Percentiles rank a stretch among this genome's conserved stretches.
Evolutionary conservation across 2,113 vertebrate species (phyloP).

Genomic region (Cervus canadensis): DNA sequence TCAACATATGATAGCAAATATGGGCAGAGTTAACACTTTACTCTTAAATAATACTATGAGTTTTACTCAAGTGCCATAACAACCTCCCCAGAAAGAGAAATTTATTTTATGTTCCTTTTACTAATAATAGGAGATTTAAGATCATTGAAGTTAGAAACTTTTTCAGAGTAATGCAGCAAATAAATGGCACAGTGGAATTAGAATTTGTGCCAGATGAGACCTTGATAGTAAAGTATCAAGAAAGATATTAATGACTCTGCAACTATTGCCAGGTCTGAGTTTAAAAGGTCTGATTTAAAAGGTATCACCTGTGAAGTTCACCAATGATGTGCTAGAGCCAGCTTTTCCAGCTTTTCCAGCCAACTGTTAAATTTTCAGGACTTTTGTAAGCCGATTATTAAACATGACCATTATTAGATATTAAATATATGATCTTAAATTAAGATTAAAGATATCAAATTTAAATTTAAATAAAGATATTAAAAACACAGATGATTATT

Average conservation of each 20-base stretch:
- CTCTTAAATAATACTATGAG: background rate
- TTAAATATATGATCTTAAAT: background rate
- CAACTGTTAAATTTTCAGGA: background rate
- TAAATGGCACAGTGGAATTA: background rate
- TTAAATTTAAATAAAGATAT: background rate
- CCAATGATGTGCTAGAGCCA: background rate
- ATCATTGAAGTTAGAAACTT: background rate
- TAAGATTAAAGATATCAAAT: background rate
- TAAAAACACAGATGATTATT: background rate
- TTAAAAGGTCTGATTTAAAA: background rate
- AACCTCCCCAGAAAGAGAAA: background rate
- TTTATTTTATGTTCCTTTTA: background rate
- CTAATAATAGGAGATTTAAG: background rate
- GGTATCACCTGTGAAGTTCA: background rate
- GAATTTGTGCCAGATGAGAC: background rate
- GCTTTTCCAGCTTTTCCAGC: background rate
- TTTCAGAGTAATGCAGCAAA: background rate
- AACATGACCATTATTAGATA: background rate
- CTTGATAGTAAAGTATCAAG: background rate
- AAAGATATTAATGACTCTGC: background rate
- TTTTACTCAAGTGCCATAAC: background rate
- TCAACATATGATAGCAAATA: background rate
- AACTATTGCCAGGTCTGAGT: background rate
- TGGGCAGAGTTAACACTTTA: background rate
- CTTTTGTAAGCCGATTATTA: background rate